Evolutionary conservation across 2,797 vertebrate species (phyloP).

Genomic region (Channallabes apus): DNA sequence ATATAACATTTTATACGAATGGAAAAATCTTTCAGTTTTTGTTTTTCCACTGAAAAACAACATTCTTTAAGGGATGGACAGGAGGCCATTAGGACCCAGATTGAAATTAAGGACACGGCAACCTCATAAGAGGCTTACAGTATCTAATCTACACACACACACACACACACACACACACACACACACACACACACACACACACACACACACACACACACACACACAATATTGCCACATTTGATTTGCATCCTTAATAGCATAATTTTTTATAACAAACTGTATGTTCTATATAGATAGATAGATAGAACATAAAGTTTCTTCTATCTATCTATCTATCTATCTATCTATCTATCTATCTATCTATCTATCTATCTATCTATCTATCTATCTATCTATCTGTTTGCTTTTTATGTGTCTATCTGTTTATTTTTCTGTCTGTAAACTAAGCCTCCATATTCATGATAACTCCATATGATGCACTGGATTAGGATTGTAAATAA

Average conservation of each 20-base stretch:
- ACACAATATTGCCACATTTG: neutral
- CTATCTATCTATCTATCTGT: neutral
- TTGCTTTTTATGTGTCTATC: neutral
- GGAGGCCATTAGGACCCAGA: slow-evolving; percentile 72
- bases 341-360: neutral
- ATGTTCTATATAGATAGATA: no score
- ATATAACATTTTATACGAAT: neutral
- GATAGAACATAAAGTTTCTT: no score
- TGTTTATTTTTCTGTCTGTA: neutral
- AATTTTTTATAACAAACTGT: neutral
- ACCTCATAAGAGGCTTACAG: slow-evolving; percentile 78
- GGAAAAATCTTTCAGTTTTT: neutral
- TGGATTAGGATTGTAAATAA: no score
- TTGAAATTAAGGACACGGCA: slow-evolving; percentile 76
- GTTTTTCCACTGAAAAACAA: neutral
- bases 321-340: neutral
- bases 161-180: slow-evolving; percentile 35
- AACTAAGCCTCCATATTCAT: no score
- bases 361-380: slow-evolving; percentile 1
- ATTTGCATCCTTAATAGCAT: neutral
- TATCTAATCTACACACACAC: slow-evolving; percentile 75
- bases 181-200: slow-evolving; percentile 38
- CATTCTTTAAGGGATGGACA: slow-evolving; percentile 21
- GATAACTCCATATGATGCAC: no score
- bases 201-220: slow-evolving; percentile 23